Conservation (phyloP, 2,888 invertebrate species). For the Caenorhabditis angaria region DNA sequence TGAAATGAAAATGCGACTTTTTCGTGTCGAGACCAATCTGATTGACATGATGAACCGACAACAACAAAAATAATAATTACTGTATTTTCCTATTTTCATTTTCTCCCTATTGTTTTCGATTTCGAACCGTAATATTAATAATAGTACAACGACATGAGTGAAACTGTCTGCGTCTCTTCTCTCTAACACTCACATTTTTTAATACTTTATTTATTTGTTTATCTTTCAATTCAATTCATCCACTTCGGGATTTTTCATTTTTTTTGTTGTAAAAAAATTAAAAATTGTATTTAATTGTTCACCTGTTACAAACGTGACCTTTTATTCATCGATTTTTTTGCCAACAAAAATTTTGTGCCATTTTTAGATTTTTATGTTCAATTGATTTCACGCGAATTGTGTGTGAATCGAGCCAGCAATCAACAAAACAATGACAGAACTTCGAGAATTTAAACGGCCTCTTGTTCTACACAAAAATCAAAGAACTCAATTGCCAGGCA, state of each 20-base stretch:
- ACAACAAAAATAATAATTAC: too few species aligned
- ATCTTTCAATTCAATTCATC: slow-evolving; percentile 1
- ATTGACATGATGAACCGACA: background rate
- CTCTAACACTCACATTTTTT: slow-evolving; percentile 10
- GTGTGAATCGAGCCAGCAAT: background rate
- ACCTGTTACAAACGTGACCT: too few species aligned
- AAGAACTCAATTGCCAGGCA: slow-evolving; percentile 11
- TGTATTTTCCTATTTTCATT: too few species aligned
- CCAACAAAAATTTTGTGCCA: background rate
- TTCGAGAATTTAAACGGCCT: slow-evolving; percentile 38
- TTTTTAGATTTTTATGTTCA: slow-evolving; percentile 7
- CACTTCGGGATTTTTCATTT: slow-evolving; percentile 2
- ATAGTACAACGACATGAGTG: background rate
- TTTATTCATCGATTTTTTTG: too few species aligned
- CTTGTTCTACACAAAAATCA: slow-evolving; percentile 34
- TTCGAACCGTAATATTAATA: too few species aligned
- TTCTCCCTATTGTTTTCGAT: background rate
- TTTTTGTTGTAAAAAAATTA: background rate
- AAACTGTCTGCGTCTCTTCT: slow-evolving; percentile 3
- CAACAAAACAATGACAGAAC: slow-evolving; percentile 13
- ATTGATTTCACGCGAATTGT: too few species aligned
- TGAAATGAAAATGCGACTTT: slow-evolving; percentile 18
- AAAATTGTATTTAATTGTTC: too few species aligned
- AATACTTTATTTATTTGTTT: slow-evolving; percentile 1
- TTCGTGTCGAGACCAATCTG: slow-evolving; percentile 22